Base-by-base conservation (phyloP, 2,888 invertebrate species). In the Malacosoma neustria region DNA sequence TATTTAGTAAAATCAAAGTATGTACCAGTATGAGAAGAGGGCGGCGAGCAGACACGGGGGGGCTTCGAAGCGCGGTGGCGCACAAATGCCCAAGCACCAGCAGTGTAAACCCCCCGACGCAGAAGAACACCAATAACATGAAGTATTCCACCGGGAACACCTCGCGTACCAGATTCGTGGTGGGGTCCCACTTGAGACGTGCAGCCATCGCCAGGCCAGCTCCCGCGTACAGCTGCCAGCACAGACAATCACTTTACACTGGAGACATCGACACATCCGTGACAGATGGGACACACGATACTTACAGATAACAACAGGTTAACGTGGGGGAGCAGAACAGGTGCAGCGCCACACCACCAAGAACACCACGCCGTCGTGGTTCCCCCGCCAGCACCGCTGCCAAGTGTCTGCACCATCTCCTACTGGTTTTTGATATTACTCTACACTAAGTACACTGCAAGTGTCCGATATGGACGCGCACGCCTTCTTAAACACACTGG, bases 151-250 rank as follows among this genome's bases (percentile, higher is more conserved):
- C 33, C 37, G 72, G 72, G 47, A 67, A 44, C 54, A 64, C 42
- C 57, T 56, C 61, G 45, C 73, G 66, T 51, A 66, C 32, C 51
- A 68, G 42, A 63, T 81, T 81, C 52, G 69, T 59, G 53, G 55
- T 66, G 30, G 82, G 80, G 61, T 82, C 82, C 80, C 79, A 80
- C 60, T 63, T 64, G 31, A 81, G 66, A 9, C 82, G 77, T 56
- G 75, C 79, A 45, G 69, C 70, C 45, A 67, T 59, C 46, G 60
- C 61, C 50, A 80, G 56, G 30, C 54, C 59, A 31, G 69, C 79
- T 37, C 84, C 82, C 31, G 59, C 68, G 55, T 49, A 49, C 53
- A 65, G 9, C 72, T 71, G 49, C 33, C 33, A 39, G 32, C 13
- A 31, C 29, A 13, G 32, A 30, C 6, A 32, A 31, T 36, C 13